Base-by-base conservation (phyloP, 2,888 invertebrate genomes). In the Notodromas monacha region DNA sequence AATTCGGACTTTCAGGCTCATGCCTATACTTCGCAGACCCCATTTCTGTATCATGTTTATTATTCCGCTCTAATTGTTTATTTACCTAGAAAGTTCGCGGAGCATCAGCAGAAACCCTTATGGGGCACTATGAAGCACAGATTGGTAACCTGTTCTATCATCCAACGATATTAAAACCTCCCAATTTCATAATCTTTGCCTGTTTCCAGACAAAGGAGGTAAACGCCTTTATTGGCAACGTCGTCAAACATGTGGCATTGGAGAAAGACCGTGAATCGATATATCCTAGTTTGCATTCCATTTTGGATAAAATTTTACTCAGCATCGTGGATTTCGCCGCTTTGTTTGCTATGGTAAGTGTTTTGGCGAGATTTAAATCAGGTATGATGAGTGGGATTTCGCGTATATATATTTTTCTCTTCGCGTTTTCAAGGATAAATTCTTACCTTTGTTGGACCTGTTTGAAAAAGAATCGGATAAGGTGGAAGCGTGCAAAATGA, bases 361-460 rank as follows among this genome's bases (percentile, higher is more conserved):
- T 21, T 21, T n/a, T n/a, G n/a, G n/a, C n/a, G n/a, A n/a, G n/a
- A n/a, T n/a, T n/a, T n/a, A n/a, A n/a, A n/a, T n/a, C n/a, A n/a
- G n/a, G n/a, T n/a, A n/a, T n/a, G n/a, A n/a, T n/a, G n/a, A n/a
- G n/a, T n/a, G n/a, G n/a, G n/a, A n/a, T n/a, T n/a, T n/a, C n/a
- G n/a, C n/a, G n/a, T n/a, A n/a, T n/a, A n/a, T n/a, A n/a, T n/a
- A n/a, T n/a, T n/a, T n/a, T n/a, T n/a, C n/a, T n/a, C n/a, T n/a
- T n/a, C n/a, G n/a, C 21, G 6, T 21, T 21, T n/a, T 50, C 16
- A 46, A 74, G 72, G 76, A 79, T 35, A 70, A 79, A 41, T 81
- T 89, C 46, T 57, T 86, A 45, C 76, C 79, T 2, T 58, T 81
- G 32, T 54, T 89, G 32, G 81, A 86, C 49, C 54, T 86, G 42